phyloP scores from a whole-genome alignment of 2,888 invertebrate genomes.

The Pristionchus mayeri region DNA sequence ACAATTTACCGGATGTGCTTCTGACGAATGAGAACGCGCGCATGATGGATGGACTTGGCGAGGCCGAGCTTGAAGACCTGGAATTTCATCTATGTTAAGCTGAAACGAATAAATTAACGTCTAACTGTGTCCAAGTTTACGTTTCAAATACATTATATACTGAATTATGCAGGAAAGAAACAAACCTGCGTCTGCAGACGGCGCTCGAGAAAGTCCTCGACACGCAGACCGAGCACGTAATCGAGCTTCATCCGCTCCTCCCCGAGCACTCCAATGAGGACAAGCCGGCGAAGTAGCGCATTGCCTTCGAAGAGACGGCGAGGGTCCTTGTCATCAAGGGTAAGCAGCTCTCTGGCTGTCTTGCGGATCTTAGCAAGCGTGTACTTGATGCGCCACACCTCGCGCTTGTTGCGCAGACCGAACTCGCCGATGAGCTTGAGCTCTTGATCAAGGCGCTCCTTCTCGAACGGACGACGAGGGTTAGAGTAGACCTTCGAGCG shows the following conservation, averaged over 20 bases:
- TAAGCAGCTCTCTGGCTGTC: conserved; percentile 97
- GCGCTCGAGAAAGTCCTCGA: conserved; percentile 99
- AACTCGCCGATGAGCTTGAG: conserved; percentile 99
- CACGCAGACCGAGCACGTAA: conserved; percentile 98
- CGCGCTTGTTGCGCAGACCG: conserved; percentile 98
- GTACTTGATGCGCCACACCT: conserved; percentile 99
- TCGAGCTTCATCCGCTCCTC: conserved; percentile 99
- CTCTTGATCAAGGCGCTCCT: conserved; percentile 97
- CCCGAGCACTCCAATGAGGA: conserved; percentile 96
- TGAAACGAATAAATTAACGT: background rate
- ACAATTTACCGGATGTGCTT: conserved; percentile 93
- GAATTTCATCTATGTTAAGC: conserved; percentile 76
- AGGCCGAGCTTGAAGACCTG: conserved; percentile 95
- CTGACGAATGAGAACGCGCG: conserved; percentile 97
- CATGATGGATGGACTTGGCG: conserved; percentile 99
- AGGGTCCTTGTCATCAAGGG: conserved; percentile 97
- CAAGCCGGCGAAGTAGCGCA: conserved; percentile 95
- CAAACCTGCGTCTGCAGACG: conserved; percentile 90
- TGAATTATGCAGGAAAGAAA: too few species aligned
- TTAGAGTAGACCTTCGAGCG: conserved; percentile 98
- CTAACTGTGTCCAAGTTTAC: too few species aligned
- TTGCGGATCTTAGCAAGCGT: conserved; percentile 98
- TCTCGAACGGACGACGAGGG: conserved; percentile 98
- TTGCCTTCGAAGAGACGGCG: conserved; percentile 99
- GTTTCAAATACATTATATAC: too few species aligned